Evolutionary conservation across 2,113 vertebrate genomes (phyloP).

Genomic region (Scalopus aquaticus): DNA sequence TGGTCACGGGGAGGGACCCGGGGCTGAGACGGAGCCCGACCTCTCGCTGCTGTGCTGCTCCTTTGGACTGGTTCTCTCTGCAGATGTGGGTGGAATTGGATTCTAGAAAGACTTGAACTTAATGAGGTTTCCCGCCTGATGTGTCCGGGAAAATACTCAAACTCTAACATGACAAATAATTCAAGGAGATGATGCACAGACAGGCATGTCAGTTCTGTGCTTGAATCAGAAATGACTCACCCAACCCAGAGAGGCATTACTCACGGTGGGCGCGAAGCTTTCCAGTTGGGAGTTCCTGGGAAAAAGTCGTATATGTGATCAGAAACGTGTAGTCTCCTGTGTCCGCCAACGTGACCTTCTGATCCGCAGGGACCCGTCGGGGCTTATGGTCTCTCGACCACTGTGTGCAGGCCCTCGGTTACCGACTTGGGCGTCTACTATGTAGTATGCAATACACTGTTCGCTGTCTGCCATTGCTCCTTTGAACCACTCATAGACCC

Average conservation of each 20-base stretch:
- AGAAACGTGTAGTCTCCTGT: neutral
- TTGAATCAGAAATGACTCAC: neutral
- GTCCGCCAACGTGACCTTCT: neutral
- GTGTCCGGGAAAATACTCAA: neutral
- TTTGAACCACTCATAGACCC: neutral
- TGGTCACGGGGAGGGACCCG: fast-evolving
- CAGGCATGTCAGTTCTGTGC: fast-evolving
- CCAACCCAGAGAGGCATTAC: neutral
- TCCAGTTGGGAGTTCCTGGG: no score
- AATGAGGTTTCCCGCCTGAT: neutral
- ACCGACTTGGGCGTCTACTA: fast-evolving
- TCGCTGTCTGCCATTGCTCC: neutral
- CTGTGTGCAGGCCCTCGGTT: neutral
- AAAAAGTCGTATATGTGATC: no score
- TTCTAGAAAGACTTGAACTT: fast-evolving
- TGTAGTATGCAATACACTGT: neutral
- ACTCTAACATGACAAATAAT: neutral
- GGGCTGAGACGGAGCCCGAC: neutral
- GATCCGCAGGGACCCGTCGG: constrained; percentile 45
- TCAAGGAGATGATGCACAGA: neutral
- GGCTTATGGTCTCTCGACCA: neutral
- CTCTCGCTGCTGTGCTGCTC: no score
- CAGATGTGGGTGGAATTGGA: neutral
- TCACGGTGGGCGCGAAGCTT: neutral
- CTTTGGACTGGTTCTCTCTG: neutral